Base-by-base conservation (phyloP, 37 sponge, comb jelly and placozoan species). In the Halisarca cf. caerulea region DNA sequence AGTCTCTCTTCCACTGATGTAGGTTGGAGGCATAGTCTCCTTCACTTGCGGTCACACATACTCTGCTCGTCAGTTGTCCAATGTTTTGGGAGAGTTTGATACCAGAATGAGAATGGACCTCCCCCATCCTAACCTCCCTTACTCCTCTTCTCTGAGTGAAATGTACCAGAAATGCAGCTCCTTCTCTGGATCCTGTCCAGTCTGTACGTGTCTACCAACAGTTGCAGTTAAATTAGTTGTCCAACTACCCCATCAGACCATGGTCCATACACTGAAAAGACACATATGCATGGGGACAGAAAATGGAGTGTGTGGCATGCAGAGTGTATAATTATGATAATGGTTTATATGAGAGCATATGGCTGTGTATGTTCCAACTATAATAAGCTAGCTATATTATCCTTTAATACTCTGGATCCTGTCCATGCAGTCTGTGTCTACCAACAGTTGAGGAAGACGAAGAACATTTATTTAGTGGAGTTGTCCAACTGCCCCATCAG, bases 31-130 rank as follows among this genome's bases (percentile, higher is more conserved):
- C n/a, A 64, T 92, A 21, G 81, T 82, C 43, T 80, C 83, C 24
- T 92, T 92, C 74, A 78, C 92, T 30, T 92, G 92, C 42, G 89
- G 89, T 3, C 92, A 92, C 66, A 43, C 89, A 2, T 88, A 81
- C 62, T 51, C 89, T 9, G 54, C 79, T 86, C 36, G 42, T 1
- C 83, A 83, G 47, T 85, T 92, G 38, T 85, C 74, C 35, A 35
- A 45, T 57, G 79, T 79, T 35, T 24, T 92, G 15, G 35, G 47
- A 0, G 92, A 92, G 41, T 92, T 92, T 85, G 75, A 58, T 14
- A 82, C 85, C 18, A 57, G 89, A 8, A 59, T 88, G 32, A 69
- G 85, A 9, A 47, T 14, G 51, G 51, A 47, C 51, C 51, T 47
- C 51, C 51, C 51, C 51, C 51, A 47, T 11, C 51, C 51, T 6